Evolutionary conservation across 2,797 vertebrate genomes (phyloP).

Genomic region (Crenichthys baileyi): DNA sequence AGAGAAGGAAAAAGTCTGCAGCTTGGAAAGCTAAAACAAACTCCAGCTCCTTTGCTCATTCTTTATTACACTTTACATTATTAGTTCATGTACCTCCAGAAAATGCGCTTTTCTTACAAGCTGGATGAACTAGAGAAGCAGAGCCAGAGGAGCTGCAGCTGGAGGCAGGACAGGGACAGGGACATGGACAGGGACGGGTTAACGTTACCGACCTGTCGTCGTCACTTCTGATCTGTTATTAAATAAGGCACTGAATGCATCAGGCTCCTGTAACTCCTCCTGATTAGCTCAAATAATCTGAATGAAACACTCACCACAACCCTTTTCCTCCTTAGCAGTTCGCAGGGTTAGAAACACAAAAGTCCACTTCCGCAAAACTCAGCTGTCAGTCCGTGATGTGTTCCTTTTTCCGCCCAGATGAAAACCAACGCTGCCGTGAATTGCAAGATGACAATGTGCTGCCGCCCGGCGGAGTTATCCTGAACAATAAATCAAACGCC

Average conservation of each 20-base stretch:
- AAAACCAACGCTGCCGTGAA: not conserved
- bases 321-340: not conserved
- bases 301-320: not conserved
- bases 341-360: not conserved
- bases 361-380: constrained; percentile 1
- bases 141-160: not conserved
- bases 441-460: fast-evolving
- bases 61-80: not conserved
- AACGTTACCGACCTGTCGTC: not conserved
- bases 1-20: not conserved
- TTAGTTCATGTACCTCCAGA: not conserved
- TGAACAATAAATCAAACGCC: no score
- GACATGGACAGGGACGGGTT: not conserved
- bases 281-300: not conserved
- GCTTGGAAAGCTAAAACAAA: not conserved
- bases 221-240: not conserved
- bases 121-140: not conserved
- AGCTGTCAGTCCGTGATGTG: no score
- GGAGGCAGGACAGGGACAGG: not conserved
- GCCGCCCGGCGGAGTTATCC: not conserved
- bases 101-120: not conserved
- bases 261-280: no score
- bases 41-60: not conserved
- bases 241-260: not conserved
- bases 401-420: not conserved